Evolutionary conservation across 2,888 invertebrate genomes (phyloP).

Genomic region (Acanthoscelides obtectus): DNA sequence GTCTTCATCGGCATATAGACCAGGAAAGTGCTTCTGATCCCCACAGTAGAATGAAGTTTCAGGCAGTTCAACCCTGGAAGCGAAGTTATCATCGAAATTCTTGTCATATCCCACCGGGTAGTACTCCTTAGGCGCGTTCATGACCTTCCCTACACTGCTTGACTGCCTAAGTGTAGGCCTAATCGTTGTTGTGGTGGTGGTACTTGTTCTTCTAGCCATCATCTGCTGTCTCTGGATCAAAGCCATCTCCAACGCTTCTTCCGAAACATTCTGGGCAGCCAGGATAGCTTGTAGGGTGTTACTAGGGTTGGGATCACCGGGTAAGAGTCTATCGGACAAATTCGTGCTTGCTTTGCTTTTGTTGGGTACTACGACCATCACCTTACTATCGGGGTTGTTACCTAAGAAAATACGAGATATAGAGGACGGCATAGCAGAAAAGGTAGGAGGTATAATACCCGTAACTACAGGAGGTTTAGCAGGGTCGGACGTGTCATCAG

Average conservation of each 20-base stretch:
- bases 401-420: conserved; percentile 52
- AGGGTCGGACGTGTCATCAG: conserved; percentile 47
- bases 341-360: conserved; percentile 34
- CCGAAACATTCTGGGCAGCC: conserved; percentile 72
- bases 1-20: conserved; percentile 82
- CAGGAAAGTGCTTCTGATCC: conserved; percentile 86
- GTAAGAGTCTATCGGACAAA: conserved; percentile 37
- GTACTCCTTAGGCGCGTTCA: conserved; percentile 87
- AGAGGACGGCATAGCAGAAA: conserved; percentile 54
- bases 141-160: conserved; percentile 58
- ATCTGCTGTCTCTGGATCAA: conserved; percentile 64
- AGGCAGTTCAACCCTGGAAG: conserved; percentile 77
- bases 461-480: conserved; percentile 45
- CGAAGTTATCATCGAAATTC: conserved; percentile 84
- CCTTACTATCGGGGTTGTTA: conserved; percentile 23
- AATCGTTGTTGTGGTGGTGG: conserved; percentile 49
- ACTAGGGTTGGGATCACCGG: conserved; percentile 31
- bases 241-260: conserved; percentile 72
- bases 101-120: conserved; percentile 86
- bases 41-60: conserved; percentile 81
- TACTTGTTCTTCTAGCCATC: conserved; percentile 36
- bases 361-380: conserved; percentile 37
- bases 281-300: conserved; percentile 38
- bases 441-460: conserved; percentile 51
- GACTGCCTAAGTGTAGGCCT: conserved; percentile 43